phyloP scores from a whole-genome alignment of 2,888 invertebrate species.

The Melanargia galathea region DNA sequence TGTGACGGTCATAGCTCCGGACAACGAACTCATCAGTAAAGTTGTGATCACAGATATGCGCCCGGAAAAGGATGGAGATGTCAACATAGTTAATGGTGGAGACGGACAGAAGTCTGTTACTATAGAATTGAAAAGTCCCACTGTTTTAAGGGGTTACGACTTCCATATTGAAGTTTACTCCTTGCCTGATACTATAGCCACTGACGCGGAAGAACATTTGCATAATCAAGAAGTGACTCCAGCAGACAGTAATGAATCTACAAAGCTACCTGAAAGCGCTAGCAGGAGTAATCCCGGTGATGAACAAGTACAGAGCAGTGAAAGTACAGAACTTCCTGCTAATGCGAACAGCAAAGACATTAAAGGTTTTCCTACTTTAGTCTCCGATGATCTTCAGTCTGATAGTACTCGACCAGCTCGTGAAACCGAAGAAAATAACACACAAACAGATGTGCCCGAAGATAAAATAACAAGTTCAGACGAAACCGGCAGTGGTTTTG shows the following conservation, averaged over 20 bases:
- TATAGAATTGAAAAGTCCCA: conserved; percentile 68
- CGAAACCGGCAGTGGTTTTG: background rate
- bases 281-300: conserved; percentile 11
- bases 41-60: conserved; percentile 63
- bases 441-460: background rate
- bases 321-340: conserved; percentile 25
- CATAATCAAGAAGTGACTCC: background rate
- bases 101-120: conserved; percentile 64
- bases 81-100: conserved; percentile 63
- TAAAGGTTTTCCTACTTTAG: conserved; percentile 27
- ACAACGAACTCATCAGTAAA: conserved; percentile 59
- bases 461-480: conserved; percentile 7
- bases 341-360: conserved; percentile 7
- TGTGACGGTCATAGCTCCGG: conserved; percentile 56
- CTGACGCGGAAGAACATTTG: conserved; percentile 33
- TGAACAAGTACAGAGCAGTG: conserved; percentile 12
- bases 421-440: conserved; percentile 24
- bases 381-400: conserved; percentile 26
- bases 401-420: conserved; percentile 36
- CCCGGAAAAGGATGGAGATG: conserved; percentile 68
- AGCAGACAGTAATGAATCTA: background rate
- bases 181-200: conserved; percentile 37
- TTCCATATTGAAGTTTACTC: conserved; percentile 65
- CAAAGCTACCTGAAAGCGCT: conserved; percentile 3
- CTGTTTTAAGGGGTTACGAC: conserved; percentile 65